Evolutionary conservation across 2,888 invertebrate species (phyloP).

Genomic region (Cephonodes hylas): DNA sequence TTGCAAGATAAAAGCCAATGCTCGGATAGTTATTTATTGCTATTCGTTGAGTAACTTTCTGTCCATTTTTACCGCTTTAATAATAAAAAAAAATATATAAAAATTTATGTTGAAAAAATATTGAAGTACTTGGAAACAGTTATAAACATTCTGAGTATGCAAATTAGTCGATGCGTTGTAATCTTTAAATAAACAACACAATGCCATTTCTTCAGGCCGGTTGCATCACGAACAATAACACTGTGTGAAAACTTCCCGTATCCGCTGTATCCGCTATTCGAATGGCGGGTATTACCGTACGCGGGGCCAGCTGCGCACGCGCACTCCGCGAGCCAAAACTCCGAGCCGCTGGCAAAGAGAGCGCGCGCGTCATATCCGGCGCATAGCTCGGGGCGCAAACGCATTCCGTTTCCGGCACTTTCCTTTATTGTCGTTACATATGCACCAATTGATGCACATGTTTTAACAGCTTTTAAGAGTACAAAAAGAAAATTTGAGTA

Average conservation of each 20-base stretch:
- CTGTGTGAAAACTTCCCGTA: background rate
- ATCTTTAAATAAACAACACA: background rate
- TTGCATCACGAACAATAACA: background rate
- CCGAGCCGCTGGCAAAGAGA: conserved; percentile 1
- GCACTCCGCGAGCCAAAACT: background rate
- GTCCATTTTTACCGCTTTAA: too few relatives aligned
- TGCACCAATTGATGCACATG: too few relatives aligned
- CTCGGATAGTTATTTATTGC: too few relatives aligned
- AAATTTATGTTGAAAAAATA: too few relatives aligned
- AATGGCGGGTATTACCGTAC: background rate
- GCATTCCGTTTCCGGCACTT: background rate
- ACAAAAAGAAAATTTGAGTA: too few relatives aligned
- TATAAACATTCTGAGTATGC: background rate
- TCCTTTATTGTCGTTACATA: background rate
- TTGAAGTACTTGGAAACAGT: background rate
- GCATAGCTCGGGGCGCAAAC: background rate
- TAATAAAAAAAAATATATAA: too few relatives aligned
- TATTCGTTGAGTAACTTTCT: too few relatives aligned
- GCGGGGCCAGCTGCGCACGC: background rate
- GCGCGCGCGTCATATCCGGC: conserved; percentile 6
- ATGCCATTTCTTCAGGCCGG: background rate
- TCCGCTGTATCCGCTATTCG: background rate
- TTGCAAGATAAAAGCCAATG: too few relatives aligned
- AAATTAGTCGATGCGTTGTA: background rate
- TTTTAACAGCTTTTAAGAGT: too few relatives aligned